phyloP scores from a whole-genome alignment of 1,140 invertebrate species.

The Drosophila prosaltans region DNA sequence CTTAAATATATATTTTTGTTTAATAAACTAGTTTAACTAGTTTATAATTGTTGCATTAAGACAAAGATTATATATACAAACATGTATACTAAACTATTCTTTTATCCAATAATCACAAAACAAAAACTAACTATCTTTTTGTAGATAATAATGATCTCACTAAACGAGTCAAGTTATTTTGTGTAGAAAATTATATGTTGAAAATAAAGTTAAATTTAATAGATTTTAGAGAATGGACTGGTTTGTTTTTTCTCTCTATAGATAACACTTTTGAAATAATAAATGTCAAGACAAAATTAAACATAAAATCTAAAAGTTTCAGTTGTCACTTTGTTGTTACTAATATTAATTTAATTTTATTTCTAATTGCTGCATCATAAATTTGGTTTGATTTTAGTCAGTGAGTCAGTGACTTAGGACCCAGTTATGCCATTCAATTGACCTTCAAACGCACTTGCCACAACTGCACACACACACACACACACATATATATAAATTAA shows the following conservation, averaged over 20 bases:
- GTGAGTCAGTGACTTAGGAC: background rate
- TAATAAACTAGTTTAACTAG: conserved; percentile 1
- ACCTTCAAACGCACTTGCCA: conserved; percentile 54
- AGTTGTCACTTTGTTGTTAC: background rate
- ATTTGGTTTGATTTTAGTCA: background rate
- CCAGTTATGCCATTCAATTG: conserved; percentile 46
- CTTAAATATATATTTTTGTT: background rate
- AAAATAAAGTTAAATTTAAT: too few species aligned
- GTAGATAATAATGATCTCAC: too few species aligned
- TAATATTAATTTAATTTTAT: background rate
- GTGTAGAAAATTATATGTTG: too few species aligned
- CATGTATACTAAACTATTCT: background rate
- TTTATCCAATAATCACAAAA: too few species aligned
- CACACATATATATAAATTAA: background rate
- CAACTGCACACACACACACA: conserved; percentile 2
- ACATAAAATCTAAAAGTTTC: too few species aligned
- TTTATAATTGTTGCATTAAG: background rate
- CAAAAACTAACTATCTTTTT: too few species aligned
- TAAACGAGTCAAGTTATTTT: too few species aligned
- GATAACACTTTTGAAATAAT: too few species aligned
- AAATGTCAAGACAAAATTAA: too few species aligned
- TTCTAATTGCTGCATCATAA: conserved; percentile 6
- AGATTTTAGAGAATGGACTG: too few species aligned
- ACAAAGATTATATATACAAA: background rate
- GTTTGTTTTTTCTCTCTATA: too few species aligned